Evolutionary conservation across 1,140 invertebrate genomes (phyloP), one percentile per base, ranked within the genome.

Genomic region (Probaryconus sp.): DNA sequence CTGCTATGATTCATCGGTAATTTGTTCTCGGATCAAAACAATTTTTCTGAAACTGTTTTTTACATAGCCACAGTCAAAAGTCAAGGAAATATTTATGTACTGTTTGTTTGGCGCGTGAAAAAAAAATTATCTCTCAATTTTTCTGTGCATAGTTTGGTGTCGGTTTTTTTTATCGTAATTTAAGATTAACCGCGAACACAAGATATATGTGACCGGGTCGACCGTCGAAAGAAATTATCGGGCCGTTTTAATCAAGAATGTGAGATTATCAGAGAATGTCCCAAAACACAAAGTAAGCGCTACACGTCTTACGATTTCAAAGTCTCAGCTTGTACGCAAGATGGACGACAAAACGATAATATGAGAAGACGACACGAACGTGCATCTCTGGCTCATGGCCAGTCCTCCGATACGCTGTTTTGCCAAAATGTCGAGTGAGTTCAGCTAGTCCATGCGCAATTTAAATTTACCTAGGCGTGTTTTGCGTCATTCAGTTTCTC

Each of bases 401-500:
- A 84, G 76, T 70, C 37, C n/a, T 28, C 47, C 51, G 51, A 68
- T 68, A 30, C 40, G 68, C 37, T 71, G 65, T 72, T 79, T 79
- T 73, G 74, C 77, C 79, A 82, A 81, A 81, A 78, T 68, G 65
- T 73, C 79, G 74, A 73, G n/a, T n/a, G n/a, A n/a, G 71, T 76
- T 61, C 58, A 42, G 42, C 73, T 65, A 73, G 65, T 83, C 79
- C 78, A 81, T 77, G 80, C 72, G 78, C 77, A 80, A 86, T 86
- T 87, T 86, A 86, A 86, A 84, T 86, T 87, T 86, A 86, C 85
- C 83, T 85, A 85, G 78, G 78, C 77, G 76, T 79, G 74, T 83
- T 85, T 85, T 84, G 78, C 79, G 80, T 86, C 80, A 86, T 81
- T 86, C 80, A 81, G 73, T 70, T 79, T 75, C 72, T 33, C 70